Conservation (phyloP, 2,113 vertebrate species). For the Salminus brasiliensis region DNA sequence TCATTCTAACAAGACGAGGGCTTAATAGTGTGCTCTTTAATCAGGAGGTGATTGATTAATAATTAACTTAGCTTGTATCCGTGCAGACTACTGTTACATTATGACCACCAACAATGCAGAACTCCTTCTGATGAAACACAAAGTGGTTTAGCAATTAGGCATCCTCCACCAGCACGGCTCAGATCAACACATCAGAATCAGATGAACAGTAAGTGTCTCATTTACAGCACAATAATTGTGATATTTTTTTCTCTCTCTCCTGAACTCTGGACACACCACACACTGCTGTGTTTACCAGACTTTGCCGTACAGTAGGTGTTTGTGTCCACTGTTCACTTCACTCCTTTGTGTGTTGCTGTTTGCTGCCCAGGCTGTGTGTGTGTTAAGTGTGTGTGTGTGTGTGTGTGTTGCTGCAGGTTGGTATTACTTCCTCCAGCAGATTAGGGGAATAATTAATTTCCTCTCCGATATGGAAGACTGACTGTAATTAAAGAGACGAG, state of each 20-base stretch:
- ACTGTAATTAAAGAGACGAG: conserved; percentile 69
- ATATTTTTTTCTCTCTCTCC: background rate
- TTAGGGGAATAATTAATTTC: conserved; percentile 76
- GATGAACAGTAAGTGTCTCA: background rate
- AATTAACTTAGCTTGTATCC: too few species aligned
- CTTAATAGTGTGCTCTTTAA: too few species aligned
- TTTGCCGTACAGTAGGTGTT: background rate
- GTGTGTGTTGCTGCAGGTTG: conserved; percentile 49
- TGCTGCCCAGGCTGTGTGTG: conserved; percentile 10
- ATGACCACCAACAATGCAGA: background rate
- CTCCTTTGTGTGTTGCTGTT: conserved; percentile 29
- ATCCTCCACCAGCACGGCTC: too few species aligned
- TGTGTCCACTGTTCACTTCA: conserved; percentile 6
- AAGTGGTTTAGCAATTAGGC: background rate
- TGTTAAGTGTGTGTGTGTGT: conserved; percentile 23
- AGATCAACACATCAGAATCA: background rate
- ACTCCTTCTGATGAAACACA: background rate
- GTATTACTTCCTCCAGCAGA: conserved; percentile 67
- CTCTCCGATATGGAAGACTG: conserved; percentile 67
- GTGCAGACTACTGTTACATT: too few species aligned
- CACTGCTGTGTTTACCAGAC: background rate
- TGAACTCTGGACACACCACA: background rate
- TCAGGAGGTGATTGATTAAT: too few species aligned
- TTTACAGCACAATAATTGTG: background rate
- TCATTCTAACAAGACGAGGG: background rate